phyloP scores from a whole-genome alignment of 2,888 invertebrate genomes.

The Sisyra nigra region DNA sequence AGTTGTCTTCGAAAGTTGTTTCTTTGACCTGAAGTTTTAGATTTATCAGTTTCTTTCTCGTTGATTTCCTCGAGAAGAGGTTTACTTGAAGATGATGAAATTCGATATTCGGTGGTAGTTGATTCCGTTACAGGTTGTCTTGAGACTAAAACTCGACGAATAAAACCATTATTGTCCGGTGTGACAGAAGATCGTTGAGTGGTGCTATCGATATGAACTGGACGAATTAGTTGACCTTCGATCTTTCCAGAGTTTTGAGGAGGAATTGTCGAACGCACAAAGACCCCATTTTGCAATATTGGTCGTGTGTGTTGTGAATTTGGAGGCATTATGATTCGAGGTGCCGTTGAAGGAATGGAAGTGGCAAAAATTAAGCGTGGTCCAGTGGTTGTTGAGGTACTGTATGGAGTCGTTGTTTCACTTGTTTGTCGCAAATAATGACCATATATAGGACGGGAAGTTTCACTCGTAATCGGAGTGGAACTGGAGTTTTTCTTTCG shows the following conservation, averaged over 20 bases:
- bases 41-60: constrained; percentile 25
- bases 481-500: constrained; percentile 31
- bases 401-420: constrained; percentile 15
- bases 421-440: constrained; percentile 18
- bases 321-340: constrained; percentile 14
- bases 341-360: constrained; percentile 23
- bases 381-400: constrained; percentile 20
- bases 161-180: constrained; percentile 19
- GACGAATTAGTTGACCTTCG: constrained; percentile 23
- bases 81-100: constrained; percentile 21
- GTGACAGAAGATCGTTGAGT: constrained; percentile 15
- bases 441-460: constrained; percentile 18
- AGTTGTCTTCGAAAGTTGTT: constrained; percentile 47
- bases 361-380: constrained; percentile 23
- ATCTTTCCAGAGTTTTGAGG: constrained; percentile 15
- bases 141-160: constrained; percentile 17
- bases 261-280: constrained; percentile 17
- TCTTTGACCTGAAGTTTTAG: constrained; percentile 28
- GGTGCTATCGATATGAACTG: constrained; percentile 16
- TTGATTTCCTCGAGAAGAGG: constrained; percentile 34
- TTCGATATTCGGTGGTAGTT: constrained; percentile 11
- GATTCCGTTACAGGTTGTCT: constrained; percentile 23
- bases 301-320: constrained; percentile 4
- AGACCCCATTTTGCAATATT: constrained; percentile 17
- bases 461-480: constrained; percentile 23